Conservation (phyloP, 2,888 invertebrate species). For the Monopis laevigella region DNA sequence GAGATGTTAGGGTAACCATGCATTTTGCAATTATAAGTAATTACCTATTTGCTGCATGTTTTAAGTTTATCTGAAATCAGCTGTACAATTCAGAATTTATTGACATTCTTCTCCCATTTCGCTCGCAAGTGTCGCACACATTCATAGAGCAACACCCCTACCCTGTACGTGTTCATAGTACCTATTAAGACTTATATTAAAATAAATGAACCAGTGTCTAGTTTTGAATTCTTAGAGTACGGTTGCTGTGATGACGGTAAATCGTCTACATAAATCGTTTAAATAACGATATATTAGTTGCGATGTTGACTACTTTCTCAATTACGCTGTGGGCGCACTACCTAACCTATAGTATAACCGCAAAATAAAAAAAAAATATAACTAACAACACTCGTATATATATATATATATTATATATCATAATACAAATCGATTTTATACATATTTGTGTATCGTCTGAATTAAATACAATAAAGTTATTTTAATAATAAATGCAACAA, state of each 20-base stretch:
- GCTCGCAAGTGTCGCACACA: slow-evolving; percentile 40
- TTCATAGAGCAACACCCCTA: slow-evolving; percentile 44
- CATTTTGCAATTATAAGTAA: not conserved
- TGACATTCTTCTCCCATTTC: slow-evolving; percentile 18
- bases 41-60: no score
- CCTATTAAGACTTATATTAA: slow-evolving; percentile 47
- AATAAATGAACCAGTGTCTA: no score
- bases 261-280: no score
- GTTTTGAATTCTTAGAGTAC: no score
- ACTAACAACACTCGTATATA: slow-evolving; percentile 57
- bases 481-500: slow-evolving; percentile 47
- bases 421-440: slow-evolving; percentile 33
- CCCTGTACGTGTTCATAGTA: slow-evolving; percentile 64
- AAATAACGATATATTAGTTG: no score
- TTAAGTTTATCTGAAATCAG: no score
- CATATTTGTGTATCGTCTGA: no score
- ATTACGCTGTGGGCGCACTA: slow-evolving; percentile 57
- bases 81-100: no score
- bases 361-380: slow-evolving; percentile 55
- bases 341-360: slow-evolving; percentile 60
- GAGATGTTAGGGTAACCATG: slow-evolving; percentile 20
- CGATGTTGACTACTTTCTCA: no score
- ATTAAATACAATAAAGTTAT: slow-evolving; percentile 59
- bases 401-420: slow-evolving; percentile 55
- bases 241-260: no score